Evolutionary conservation across 2,113 vertebrate species (phyloP).

Genomic region (Tachycineta bicolor): DNA sequence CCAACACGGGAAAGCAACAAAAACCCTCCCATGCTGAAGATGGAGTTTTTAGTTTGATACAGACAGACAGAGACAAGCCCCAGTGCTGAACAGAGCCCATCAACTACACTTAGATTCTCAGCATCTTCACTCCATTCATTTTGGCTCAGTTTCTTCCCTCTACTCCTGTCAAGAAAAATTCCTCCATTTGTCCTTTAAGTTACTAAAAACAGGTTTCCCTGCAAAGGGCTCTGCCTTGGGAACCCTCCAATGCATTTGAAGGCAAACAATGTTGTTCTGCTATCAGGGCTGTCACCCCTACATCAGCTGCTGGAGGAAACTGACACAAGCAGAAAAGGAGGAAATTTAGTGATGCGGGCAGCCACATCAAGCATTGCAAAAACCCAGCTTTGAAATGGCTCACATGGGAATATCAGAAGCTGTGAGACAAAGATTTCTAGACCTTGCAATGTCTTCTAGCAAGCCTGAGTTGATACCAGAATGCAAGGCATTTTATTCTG

Average conservation of each 20-base stretch:
- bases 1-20: not conserved
- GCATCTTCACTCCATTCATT: not conserved
- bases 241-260: not conserved
- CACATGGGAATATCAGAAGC: not conserved
- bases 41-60: conserved; percentile 14
- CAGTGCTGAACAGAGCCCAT: not conserved
- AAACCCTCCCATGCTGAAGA: not conserved
- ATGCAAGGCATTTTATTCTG: not conserved
- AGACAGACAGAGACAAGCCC: conserved; percentile 14
- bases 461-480: not conserved
- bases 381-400: not conserved
- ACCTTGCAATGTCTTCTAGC: not conserved
- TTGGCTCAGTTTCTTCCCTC: not conserved
- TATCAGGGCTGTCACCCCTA: not conserved
- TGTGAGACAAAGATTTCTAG: not conserved
- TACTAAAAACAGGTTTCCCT: not conserved
- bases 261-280: not conserved
- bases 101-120: not conserved
- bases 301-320: not conserved
- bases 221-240: not conserved
- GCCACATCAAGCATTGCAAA: not conserved
- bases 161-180: conserved; percentile 4
- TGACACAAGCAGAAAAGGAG: not conserved
- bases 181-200: not conserved
- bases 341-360: not conserved